Percentiles rank a stretch among this genome's conserved stretches.
These are phyloP conservation scores for Latrodectus geometricus DNA, from an alignment of 1,140 invertebrate genomes.

Conservation along the genomic window DNA sequence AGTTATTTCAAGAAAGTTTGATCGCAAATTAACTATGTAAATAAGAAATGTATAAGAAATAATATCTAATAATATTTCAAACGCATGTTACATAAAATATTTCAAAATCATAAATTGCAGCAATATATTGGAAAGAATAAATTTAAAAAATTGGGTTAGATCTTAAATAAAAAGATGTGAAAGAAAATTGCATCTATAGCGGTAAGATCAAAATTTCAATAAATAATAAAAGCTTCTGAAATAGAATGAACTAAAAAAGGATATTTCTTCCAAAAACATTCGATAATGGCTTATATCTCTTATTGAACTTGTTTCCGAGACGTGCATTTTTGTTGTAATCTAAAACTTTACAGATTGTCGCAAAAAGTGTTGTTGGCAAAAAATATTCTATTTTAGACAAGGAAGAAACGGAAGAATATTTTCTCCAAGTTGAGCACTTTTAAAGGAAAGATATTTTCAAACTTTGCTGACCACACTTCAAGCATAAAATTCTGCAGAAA, in stretches of 20 bases:
- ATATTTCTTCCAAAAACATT: slow-evolving; percentile 12
- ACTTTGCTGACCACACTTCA: too few species aligned
- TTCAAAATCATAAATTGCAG: too few species aligned
- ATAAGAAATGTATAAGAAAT: too few species aligned
- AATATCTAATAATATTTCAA: too few species aligned
- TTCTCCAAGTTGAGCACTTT: not conserved
- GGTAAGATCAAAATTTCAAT: slow-evolving; percentile 24
- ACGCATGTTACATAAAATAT: too few species aligned
- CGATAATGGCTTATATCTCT: slow-evolving; percentile 47
- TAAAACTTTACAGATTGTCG: slow-evolving; percentile 49
- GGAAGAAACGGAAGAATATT: not conserved
- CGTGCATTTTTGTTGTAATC: slow-evolving; percentile 52
- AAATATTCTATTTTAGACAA: slow-evolving; percentile 44
- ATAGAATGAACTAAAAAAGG: slow-evolving; percentile 12
- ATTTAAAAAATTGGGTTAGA: too few species aligned
- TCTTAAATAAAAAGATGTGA: not conserved
- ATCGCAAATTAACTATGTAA: too few species aligned
- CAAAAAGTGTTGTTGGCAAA: not conserved
- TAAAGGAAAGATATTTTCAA: slow-evolving; percentile 4
- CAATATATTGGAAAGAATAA: too few species aligned
- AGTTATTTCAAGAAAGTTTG: too few species aligned
- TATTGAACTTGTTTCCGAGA: slow-evolving; percentile 41
- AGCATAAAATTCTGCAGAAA: not conserved
- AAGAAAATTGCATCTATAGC: slow-evolving; percentile 37
- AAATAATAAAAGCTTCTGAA: slow-evolving; percentile 36